Evolutionary conservation across 1,140 invertebrate species (phyloP).

Genomic region (Halyomorpha halys): DNA sequence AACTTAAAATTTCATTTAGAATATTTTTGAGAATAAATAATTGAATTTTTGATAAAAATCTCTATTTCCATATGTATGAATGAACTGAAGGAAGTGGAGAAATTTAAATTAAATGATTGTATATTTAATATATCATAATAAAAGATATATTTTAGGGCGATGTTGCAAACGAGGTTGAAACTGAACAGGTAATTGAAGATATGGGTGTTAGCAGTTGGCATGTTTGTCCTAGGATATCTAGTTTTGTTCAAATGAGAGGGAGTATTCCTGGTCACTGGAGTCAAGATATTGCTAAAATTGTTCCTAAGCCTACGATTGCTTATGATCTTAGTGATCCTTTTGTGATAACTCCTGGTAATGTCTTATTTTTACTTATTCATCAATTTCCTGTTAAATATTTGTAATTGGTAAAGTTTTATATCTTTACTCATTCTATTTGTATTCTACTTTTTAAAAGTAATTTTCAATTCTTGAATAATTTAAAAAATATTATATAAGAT

Average conservation of each 20-base stretch:
- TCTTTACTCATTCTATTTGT: too few species aligned
- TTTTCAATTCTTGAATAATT: too few species aligned
- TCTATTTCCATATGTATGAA: too few species aligned
- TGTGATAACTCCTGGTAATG: conserved; percentile 58
- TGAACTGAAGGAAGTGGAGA: too few species aligned
- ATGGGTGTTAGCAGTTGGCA: conserved; percentile 60
- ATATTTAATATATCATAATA: background rate
- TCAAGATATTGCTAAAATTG: conserved; percentile 92
- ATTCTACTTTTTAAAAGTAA: too few species aligned
- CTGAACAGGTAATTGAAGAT: conserved; percentile 94
- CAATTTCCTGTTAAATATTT: too few species aligned
- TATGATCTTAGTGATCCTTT: conserved; percentile 78
- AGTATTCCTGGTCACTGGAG: conserved; percentile 95
- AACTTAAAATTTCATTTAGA: too few species aligned
- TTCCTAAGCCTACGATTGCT: conserved; percentile 91
- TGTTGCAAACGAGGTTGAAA: conserved; percentile 98
- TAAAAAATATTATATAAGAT: too few species aligned
- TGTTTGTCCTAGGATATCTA: conserved; percentile 62
- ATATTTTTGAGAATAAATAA: too few species aligned
- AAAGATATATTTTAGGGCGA: conserved; percentile 54
- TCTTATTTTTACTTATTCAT: background rate
- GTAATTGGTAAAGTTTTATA: too few species aligned
- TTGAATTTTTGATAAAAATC: too few species aligned
- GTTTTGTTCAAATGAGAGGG: conserved; percentile 90
- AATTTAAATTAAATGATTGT: background rate